Conservation (phyloP, 2,113 vertebrate species). For the Phyllostomus hastatus region DNA sequence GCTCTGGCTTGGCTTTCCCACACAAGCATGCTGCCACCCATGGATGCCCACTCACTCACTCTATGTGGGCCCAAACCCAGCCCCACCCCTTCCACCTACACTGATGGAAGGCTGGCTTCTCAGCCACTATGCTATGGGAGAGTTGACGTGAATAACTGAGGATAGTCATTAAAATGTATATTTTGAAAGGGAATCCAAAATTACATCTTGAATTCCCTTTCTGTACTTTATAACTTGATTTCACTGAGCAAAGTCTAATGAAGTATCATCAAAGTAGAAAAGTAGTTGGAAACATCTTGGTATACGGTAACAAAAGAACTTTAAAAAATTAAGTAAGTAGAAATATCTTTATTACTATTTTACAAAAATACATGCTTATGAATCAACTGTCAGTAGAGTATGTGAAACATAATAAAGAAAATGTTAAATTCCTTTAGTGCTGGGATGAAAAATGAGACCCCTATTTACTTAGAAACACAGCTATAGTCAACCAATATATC, state of each 20-base stretch:
- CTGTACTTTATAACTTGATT: neutral
- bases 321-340: neutral
- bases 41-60: neutral
- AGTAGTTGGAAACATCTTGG: neutral
- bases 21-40: neutral
- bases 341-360: neutral
- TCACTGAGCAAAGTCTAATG: neutral
- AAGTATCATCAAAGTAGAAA: conserved; percentile 14
- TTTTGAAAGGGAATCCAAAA: neutral
- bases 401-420: neutral
- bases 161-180: neutral
- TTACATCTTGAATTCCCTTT: neutral
- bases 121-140: neutral
- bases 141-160: neutral
- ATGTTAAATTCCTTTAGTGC: neutral
- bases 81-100: neutral
- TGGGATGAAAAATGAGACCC: neutral
- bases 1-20: neutral
- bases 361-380: neutral
- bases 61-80: neutral
- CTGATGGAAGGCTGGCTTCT: neutral
- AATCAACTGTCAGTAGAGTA: neutral
- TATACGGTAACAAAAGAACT: neutral
- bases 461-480: neutral
- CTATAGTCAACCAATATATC: neutral